phyloP scores from a whole-genome alignment of 2,797 vertebrate species.

The Falco berigora region DNA sequence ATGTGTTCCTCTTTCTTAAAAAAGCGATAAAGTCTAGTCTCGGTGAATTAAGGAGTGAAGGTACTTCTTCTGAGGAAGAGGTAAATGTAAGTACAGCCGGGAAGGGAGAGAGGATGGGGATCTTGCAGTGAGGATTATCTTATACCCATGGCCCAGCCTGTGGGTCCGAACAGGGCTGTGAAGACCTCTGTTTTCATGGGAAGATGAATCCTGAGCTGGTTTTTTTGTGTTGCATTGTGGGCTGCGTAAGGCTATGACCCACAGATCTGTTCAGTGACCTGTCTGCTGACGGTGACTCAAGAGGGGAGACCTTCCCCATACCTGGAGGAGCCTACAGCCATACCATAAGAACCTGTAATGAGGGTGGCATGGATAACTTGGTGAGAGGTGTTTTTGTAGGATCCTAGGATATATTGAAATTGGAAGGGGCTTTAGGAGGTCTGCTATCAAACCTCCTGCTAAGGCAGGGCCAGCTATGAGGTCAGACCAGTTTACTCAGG shows the following conservation, averaged over 20 bases:
- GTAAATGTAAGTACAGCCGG: background rate
- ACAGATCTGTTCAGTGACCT: background rate
- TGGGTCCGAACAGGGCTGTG: background rate
- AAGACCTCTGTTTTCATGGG: background rate
- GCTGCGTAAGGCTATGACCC: background rate
- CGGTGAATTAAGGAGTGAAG: background rate
- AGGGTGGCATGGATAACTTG: background rate
- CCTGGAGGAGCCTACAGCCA: background rate
- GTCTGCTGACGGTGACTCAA: background rate
- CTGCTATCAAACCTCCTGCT: background rate
- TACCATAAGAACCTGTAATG: background rate
- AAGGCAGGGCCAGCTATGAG: background rate
- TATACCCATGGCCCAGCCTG: background rate
- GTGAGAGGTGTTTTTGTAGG: background rate
- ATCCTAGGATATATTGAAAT: background rate
- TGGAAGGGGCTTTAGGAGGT: background rate
- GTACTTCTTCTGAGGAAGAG: background rate
- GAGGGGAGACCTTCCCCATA: background rate
- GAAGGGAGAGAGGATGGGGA: background rate
- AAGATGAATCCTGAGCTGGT: background rate
- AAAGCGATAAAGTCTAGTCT: background rate
- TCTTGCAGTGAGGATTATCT: background rate
- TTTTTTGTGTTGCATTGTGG: background rate
- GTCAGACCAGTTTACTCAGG: background rate
- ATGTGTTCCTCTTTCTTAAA: background rate